Percentiles rank a stretch among this genome's conserved stretches.
phyloP scores from a whole-genome alignment of 2,797 vertebrate species.

The Rhinatrema bivittatum region DNA sequence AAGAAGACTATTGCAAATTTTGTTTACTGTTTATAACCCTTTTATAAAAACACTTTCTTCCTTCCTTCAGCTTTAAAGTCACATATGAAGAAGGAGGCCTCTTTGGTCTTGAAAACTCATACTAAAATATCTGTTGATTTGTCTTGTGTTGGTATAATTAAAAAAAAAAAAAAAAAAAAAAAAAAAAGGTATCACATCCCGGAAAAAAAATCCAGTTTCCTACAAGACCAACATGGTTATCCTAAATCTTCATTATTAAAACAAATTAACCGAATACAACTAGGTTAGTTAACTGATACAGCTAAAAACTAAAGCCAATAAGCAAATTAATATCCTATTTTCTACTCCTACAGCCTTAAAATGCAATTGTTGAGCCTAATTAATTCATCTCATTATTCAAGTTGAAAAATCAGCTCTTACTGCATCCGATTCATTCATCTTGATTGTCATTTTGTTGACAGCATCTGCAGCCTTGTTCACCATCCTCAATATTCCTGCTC shows the following conservation, averaged over 20 bases:
- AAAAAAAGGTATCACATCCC: too few relatives aligned
- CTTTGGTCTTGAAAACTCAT: too few relatives aligned
- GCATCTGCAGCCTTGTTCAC: constrained; percentile 97
- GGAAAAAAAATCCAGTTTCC: too few relatives aligned
- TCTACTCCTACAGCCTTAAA: constrained; percentile 60
- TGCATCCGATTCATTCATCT: constrained; percentile 98
- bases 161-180: too few relatives aligned
- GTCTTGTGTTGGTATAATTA: too few relatives aligned
- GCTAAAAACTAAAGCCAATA: constrained; percentile 55
- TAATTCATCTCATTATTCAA: constrained; percentile 86
- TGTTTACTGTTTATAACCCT: constrained; percentile 51
- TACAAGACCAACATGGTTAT: too few relatives aligned
- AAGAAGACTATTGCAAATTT: constrained; percentile 49
- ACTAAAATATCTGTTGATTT: constrained; percentile 38
- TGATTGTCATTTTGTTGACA: constrained; percentile 99
- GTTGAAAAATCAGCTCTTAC: constrained; percentile 85
- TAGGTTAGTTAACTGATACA: constrained; percentile 48
- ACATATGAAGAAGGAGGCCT: too few relatives aligned
- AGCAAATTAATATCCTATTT: constrained; percentile 67
- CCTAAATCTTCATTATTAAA: too few relatives aligned
- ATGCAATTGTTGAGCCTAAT: constrained; percentile 75
- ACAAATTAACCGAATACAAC: constrained; percentile 43
- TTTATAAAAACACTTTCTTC: too few relatives aligned
- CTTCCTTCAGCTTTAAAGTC: too few relatives aligned
- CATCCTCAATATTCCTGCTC: constrained; percentile 95